phyloP scores from a whole-genome alignment of 1,140 invertebrate genomes.

The Drosophila bocqueti region DNA sequence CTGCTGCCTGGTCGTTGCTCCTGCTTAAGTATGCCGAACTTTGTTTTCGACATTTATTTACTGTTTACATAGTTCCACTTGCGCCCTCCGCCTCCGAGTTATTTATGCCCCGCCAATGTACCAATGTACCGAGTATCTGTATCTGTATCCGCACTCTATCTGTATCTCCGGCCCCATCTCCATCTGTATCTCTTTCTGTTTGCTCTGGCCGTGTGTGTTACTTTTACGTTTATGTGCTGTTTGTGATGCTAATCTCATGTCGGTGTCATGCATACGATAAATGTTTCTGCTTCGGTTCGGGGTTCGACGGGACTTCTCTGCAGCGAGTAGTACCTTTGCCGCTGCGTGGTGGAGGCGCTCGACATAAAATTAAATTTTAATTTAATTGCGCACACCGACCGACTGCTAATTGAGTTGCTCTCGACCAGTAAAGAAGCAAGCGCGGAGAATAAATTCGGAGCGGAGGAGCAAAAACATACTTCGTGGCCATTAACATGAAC shows the following conservation, averaged over 20 bases:
- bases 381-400: slow-evolving; percentile 75
- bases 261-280: slow-evolving; percentile 81
- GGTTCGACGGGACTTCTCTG: not conserved
- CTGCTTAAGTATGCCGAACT: slow-evolving; percentile 68
- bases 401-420: slow-evolving; percentile 77
- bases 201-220: slow-evolving; percentile 61
- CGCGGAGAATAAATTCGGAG: slow-evolving; percentile 20
- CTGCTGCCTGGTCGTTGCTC: slow-evolving; percentile 59
- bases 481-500: slow-evolving; percentile 60
- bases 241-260: slow-evolving; percentile 81
- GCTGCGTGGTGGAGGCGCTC: slow-evolving; percentile 37
- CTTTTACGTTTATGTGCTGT: slow-evolving; percentile 82
- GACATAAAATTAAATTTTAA: slow-evolving; percentile 81
- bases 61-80: slow-evolving; percentile 71
- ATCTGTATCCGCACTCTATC: slow-evolving; percentile 37
- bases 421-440: slow-evolving; percentile 1
- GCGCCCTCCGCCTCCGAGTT: slow-evolving; percentile 23
- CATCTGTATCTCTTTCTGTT: slow-evolving; percentile 44
- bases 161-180: slow-evolving; percentile 28
- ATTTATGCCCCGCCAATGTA: slow-evolving; percentile 51
- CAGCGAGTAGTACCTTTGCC: slow-evolving; percentile 13
- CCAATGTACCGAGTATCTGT: slow-evolving; percentile 17
- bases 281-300: slow-evolving; percentile 42
- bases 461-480: slow-evolving; percentile 10
- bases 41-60: slow-evolving; percentile 64